These are phyloP conservation scores for Drosophila anomelani DNA, from an alignment of 2,888 invertebrate species.

Conservation along the genomic window DNA sequence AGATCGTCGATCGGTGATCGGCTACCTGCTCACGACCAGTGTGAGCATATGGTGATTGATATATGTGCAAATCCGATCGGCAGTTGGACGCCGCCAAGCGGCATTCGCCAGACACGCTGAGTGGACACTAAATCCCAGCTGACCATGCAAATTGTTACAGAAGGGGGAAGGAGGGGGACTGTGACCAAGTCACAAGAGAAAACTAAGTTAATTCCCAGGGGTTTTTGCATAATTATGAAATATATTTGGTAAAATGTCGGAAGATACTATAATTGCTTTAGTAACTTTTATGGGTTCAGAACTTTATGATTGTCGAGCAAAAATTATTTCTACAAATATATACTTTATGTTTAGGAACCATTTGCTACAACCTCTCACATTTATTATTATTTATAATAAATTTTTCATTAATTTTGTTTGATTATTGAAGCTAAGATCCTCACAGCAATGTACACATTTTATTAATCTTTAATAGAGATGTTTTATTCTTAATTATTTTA, in stretches of 20 bases:
- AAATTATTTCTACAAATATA: background rate
- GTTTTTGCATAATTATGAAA: slow-evolving; percentile 1
- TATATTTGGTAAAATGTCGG: background rate
- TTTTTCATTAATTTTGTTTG: background rate
- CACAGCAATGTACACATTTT: background rate
- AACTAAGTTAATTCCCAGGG: slow-evolving; percentile 14
- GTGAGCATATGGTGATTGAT: slow-evolving; percentile 17
- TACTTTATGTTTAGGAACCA: no score
- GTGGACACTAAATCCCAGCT: slow-evolving; percentile 42
- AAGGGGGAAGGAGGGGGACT: background rate
- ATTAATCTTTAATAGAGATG: background rate
- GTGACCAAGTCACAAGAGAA: background rate
- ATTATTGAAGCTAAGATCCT: background rate
- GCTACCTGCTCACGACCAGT: slow-evolving; percentile 24
- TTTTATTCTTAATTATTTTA: background rate
- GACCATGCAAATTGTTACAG: slow-evolving; percentile 27
- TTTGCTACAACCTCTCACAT: background rate
- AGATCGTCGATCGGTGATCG: slow-evolving; percentile 12
- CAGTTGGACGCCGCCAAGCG: slow-evolving; percentile 3
- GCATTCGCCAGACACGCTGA: slow-evolving; percentile 37
- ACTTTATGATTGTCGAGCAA: background rate
- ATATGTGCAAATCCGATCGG: slow-evolving; percentile 25
- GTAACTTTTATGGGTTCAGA: background rate
- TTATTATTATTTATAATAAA: background rate
- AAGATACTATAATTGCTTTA: background rate